Evolutionary conservation across 2,797 vertebrate genomes (phyloP).

Genomic region (Chiloscyllium punctatum): DNA sequence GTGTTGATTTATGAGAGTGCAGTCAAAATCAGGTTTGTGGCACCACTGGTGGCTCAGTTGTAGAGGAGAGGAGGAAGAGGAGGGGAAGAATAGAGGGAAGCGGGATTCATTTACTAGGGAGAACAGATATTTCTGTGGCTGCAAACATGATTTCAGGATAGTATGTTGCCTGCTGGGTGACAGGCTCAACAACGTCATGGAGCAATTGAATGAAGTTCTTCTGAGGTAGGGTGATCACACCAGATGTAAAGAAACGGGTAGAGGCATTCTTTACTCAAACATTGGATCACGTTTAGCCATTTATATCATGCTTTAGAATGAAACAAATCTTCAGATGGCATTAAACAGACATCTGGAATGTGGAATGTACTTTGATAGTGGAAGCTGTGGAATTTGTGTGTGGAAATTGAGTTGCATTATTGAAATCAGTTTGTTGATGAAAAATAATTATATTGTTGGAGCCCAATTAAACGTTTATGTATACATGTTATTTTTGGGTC

Average conservation of each 20-base stretch:
- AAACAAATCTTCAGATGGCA: neutral
- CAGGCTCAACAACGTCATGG: too few relatives aligned
- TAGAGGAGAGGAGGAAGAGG: too few relatives aligned
- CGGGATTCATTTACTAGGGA: too few relatives aligned
- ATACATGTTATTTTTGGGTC: neutral
- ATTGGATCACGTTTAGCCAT: neutral
- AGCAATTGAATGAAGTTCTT: too few relatives aligned
- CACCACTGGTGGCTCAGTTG: too few relatives aligned
- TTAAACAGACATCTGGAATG: neutral
- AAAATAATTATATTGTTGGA: neutral
- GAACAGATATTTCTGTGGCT: too few relatives aligned
- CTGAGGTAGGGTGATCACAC: neutral
- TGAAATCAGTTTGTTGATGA: neutral
- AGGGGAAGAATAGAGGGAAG: too few relatives aligned
- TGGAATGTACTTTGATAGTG: neutral
- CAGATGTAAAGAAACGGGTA: neutral
- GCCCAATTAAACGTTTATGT: neutral
- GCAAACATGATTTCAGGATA: too few relatives aligned
- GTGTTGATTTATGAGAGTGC: too few relatives aligned
- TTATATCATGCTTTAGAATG: neutral
- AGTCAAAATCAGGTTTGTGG: too few relatives aligned
- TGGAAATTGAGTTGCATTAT: neutral
- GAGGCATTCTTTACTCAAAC: neutral
- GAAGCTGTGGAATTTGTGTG: neutral
- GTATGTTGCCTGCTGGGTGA: too few relatives aligned